Evolutionary conservation across 23 tunicate species (phyloP).

Genomic region (Halocynthia roretzi): DNA sequence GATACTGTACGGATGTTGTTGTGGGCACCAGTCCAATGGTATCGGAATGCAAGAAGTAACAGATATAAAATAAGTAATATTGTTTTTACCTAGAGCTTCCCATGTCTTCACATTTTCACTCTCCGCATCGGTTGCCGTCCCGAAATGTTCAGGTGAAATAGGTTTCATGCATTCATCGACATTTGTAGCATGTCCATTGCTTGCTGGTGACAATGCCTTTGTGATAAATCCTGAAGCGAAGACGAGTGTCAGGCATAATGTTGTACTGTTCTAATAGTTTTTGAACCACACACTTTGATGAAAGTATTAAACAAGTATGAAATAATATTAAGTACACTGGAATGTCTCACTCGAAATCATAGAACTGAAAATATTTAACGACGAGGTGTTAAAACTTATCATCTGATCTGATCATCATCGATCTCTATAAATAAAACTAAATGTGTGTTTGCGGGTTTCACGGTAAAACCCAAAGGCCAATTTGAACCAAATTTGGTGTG

Average conservation of each 20-base stretch:
- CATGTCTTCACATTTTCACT: conserved; percentile 36
- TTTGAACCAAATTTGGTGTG: too few relatives aligned
- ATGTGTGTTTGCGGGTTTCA: too few relatives aligned
- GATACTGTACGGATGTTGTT: too few relatives aligned
- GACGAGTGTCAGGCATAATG: background rate
- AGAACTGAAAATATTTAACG: too few relatives aligned
- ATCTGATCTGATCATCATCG: too few relatives aligned
- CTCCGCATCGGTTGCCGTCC: conserved; percentile 36
- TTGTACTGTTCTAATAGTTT: too few relatives aligned
- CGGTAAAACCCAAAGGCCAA: too few relatives aligned
- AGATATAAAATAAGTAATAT: background rate
- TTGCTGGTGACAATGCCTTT: conserved; percentile 14
- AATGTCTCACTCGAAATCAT: background rate
- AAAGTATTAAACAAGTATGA: too few relatives aligned
- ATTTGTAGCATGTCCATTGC: conserved; percentile 25
- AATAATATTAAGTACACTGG: background rate
- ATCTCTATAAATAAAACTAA: too few relatives aligned
- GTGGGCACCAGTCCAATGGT: background rate
- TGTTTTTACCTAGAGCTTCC: conserved; percentile 51
- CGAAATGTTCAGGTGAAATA: conserved; percentile 56
- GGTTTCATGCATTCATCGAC: conserved; percentile 70
- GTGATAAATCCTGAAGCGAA: conserved; percentile 20
- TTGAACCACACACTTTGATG: too few relatives aligned
- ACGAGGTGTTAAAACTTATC: too few relatives aligned
- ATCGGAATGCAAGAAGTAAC: background rate